These are phyloP conservation scores for Cuniculus paca DNA, from an alignment of 2,797 vertebrate genomes.

Conservation along the genomic window DNA sequence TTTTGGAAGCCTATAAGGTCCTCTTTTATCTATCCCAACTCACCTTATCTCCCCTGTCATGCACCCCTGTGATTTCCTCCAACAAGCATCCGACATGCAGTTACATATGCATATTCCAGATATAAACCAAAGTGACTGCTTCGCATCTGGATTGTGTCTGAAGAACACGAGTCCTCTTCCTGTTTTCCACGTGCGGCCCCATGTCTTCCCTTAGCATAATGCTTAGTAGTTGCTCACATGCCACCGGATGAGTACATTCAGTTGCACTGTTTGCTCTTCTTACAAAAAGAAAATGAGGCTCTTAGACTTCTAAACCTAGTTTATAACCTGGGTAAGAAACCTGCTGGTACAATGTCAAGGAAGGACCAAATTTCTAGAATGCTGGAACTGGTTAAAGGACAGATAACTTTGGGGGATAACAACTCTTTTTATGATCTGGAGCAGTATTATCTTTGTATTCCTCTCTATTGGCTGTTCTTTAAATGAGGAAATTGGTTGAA, in stretches of 20 bases:
- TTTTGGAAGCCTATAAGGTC: neutral
- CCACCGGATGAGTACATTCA: neutral
- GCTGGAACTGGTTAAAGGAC: neutral
- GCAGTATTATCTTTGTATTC: neutral
- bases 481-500: neutral
- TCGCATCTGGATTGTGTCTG: neutral
- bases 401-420: neutral
- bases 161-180: neutral
- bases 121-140: neutral
- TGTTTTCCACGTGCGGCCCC: neutral
- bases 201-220: neutral
- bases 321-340: slow-evolving; percentile 22
- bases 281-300: slow-evolving; percentile 29
- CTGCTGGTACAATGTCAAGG: neutral
- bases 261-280: neutral
- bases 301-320: neutral
- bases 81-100: neutral
- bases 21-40: neutral
- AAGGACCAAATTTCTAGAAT: neutral
- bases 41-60: neutral
- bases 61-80: neutral
- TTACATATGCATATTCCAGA: neutral
- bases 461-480: neutral
- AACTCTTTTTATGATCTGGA: neutral
- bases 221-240: neutral